Evolutionary conservation across 2,888 invertebrate genomes (phyloP).

Genomic region (Parochlus steinenii): DNA sequence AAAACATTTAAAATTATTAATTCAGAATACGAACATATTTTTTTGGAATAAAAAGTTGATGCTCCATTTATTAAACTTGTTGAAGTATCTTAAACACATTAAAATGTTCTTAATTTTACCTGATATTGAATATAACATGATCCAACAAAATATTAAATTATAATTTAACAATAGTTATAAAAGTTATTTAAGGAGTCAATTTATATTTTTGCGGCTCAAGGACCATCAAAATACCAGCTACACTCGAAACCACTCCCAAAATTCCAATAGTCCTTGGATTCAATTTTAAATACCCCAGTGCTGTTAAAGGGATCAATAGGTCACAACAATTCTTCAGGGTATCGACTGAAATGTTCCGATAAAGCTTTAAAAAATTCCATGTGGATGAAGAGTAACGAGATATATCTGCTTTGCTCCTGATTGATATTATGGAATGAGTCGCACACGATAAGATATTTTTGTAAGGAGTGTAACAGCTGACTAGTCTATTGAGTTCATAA

Average conservation of each 20-base stretch:
- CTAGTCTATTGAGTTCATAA: slow-evolving; percentile 48
- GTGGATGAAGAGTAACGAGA: background rate
- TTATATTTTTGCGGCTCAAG: slow-evolving; percentile 67
- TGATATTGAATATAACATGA: too few species aligned
- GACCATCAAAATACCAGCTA: slow-evolving; percentile 59
- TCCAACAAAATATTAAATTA: too few species aligned
- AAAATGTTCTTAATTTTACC: too few species aligned
- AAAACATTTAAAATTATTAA: too few species aligned
- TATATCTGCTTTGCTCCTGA: slow-evolving; percentile 3
- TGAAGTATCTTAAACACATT: too few species aligned
- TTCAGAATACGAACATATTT: too few species aligned
- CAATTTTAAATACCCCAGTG: slow-evolving; percentile 59
- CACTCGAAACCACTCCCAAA: slow-evolving; percentile 64
- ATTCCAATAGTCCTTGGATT: slow-evolving; percentile 63
- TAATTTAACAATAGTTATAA: too few species aligned
- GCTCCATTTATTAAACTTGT: too few species aligned
- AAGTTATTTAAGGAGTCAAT: slow-evolving; percentile 43
- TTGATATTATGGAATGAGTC: slow-evolving; percentile 3
- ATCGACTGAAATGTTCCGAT: slow-evolving; percentile 60
- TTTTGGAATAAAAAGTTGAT: too few species aligned
- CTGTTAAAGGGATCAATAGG: slow-evolving; percentile 68
- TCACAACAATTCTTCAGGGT: slow-evolving; percentile 75
- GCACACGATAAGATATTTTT: slow-evolving; percentile 7
- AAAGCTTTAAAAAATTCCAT: slow-evolving; percentile 1
- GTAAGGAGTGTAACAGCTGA: slow-evolving; percentile 19